Evolutionary conservation across 2,113 vertebrate genomes (phyloP).

Genomic region (Aleadryas rufinucha): DNA sequence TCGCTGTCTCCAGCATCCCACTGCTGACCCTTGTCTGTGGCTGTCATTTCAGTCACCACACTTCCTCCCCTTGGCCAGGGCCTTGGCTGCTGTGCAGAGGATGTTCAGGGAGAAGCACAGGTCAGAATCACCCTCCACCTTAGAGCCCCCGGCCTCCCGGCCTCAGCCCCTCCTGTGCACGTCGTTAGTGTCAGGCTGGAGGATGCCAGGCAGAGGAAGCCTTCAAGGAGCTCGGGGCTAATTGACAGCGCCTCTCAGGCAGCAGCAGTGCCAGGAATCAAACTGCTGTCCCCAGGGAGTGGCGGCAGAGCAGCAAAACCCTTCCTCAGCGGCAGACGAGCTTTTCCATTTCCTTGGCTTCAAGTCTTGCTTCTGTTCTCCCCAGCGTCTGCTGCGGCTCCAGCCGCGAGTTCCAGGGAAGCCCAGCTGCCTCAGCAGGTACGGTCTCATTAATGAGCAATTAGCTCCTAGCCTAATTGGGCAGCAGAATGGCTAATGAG

Average conservation of each 20-base stretch:
- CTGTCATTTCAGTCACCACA: background rate
- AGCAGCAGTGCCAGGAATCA: background rate
- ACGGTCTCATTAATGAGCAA: conserved; percentile 62
- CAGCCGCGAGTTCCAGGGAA: conserved; percentile 11
- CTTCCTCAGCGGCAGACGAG: background rate
- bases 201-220: background rate
- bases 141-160: fast-evolving
- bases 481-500: conserved; percentile 68
- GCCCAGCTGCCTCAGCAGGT: conserved; percentile 68
- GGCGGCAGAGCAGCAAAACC: conserved; percentile 16
- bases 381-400: background rate
- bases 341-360: conserved; percentile 9
- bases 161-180: background rate
- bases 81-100: background rate
- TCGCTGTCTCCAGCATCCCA: background rate
- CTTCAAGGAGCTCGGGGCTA: background rate
- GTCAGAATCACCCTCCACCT: background rate
- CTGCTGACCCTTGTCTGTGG: background rate
- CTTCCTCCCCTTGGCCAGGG: background rate
- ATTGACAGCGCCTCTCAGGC: conserved; percentile 2
- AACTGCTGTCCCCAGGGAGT: conserved; percentile 11
- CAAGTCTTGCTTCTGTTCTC: conserved; percentile 5
- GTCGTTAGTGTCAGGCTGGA: background rate
- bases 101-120: background rate
- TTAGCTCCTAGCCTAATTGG: conserved; percentile 70